Percentiles rank a stretch among this genome's conserved stretches.
Evolutionary conservation across 2,797 vertebrate species (phyloP).

Genomic region (Trematomus bernacchii): DNA sequence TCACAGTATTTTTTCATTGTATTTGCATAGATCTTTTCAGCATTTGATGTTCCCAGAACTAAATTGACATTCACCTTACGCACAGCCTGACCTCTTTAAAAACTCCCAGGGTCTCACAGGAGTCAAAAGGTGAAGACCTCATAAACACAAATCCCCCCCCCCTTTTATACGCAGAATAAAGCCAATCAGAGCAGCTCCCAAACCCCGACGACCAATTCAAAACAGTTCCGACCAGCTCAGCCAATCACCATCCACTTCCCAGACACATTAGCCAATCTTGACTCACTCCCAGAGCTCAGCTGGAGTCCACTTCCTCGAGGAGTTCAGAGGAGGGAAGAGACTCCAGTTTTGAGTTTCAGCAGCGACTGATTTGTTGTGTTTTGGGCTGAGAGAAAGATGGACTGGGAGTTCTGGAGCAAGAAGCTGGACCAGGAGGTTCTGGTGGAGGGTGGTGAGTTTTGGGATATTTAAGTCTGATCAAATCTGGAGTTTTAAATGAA

Average conservation of each 20-base stretch:
- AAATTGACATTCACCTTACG: slow-evolving; percentile 1
- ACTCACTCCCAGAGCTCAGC: background rate
- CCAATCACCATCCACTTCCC: slow-evolving; percentile 11
- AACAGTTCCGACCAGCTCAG: slow-evolving; percentile 6
- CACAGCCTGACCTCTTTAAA: background rate
- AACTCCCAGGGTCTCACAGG: slow-evolving; percentile 7
- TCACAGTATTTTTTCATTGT: no score
- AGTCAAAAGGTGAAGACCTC: slow-evolving; percentile 31
- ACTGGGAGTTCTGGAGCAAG: slow-evolving; percentile 63
- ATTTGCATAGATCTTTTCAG: background rate
- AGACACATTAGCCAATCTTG: slow-evolving; percentile 28
- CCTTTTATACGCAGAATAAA: slow-evolving; percentile 24
- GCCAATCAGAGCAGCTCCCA: slow-evolving; percentile 20
- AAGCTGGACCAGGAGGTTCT: slow-evolving; percentile 64
- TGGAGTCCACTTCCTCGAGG: slow-evolving; percentile 36
- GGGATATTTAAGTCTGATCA: background rate
- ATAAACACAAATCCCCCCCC: slow-evolving; percentile 38
- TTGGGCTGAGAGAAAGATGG: slow-evolving; percentile 47
- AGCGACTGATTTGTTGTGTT: background rate
- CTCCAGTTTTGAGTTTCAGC: slow-evolving; percentile 17
- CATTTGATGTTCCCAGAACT: slow-evolving; percentile 13
- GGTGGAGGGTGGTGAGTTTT: slow-evolving; percentile 60
- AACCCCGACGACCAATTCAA: background rate
- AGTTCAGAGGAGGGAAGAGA: slow-evolving; percentile 33
- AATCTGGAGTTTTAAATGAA: background rate